Evolutionary conservation across 2,113 vertebrate species (phyloP).

Genomic region (Leptocoma aspasia): DNA sequence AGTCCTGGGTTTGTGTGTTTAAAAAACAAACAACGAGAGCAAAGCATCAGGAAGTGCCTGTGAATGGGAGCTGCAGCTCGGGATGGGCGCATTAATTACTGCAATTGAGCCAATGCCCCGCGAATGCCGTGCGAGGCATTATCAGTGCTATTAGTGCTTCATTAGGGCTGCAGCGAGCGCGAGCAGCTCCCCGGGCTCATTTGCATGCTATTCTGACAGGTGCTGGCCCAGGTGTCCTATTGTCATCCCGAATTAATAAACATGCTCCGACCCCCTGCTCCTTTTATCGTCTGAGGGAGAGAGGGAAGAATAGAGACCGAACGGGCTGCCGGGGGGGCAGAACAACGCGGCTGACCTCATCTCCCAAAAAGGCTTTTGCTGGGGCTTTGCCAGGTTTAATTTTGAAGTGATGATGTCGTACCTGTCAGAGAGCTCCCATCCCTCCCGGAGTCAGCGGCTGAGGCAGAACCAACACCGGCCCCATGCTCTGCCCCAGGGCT

Average conservation of each 20-base stretch:
- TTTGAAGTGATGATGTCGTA: neutral
- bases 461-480: neutral
- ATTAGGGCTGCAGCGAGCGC: neutral
- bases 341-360: neutral
- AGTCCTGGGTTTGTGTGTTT: neutral
- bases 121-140: neutral
- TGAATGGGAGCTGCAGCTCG: constrained; percentile 20
- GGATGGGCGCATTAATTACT: neutral
- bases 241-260: constrained; percentile 14
- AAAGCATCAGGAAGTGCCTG: neutral
- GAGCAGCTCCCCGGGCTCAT: constrained; percentile 42
- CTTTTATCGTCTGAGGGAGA: neutral
- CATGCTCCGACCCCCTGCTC: neutral
- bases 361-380: neutral
- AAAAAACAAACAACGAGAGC: constrained; percentile 25
- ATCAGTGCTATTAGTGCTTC: neutral
- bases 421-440: neutral
- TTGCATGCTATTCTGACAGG: constrained; percentile 59
- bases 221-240: constrained; percentile 65
- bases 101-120: neutral
- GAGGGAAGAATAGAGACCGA: neutral
- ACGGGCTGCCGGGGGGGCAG: neutral
- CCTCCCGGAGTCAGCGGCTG: neutral
- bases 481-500: neutral
- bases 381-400: neutral